Base-by-base conservation (phyloP, 2,797 vertebrate genomes). In the Kryptolebias ocellatus region DNA sequence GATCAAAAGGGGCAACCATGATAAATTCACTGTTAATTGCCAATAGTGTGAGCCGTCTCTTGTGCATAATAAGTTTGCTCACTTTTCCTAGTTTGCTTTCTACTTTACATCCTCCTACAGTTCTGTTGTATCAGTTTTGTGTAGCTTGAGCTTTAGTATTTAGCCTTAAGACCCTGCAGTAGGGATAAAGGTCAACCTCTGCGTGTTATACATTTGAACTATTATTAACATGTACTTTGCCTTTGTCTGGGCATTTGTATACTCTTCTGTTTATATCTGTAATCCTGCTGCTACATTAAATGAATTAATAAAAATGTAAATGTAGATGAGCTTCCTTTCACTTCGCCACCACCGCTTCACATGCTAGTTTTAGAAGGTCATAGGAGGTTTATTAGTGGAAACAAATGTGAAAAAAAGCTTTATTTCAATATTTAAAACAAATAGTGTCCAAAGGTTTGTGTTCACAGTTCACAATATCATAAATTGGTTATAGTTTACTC, bases 191-290 rank as follows among this genome's bases (percentile, higher is more conserved):
- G 87, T 91, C 89, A 90, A 90, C 79, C 90, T 88, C 84, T 81
- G 86, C 76, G 91, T 94, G 90, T 93, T 90, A 85, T 89, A 90
- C 88, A 90, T 91, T 83, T 92, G 86, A 93, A 91, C 80, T 93
- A 92, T 91, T 90, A 90, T 90, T 91, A 92, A 92, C 88, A 88
- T 93, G 92, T 94, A 90, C 83, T 93, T 94, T 93, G 92, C 92
- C 91, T 94, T 94, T 86, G 87, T 92, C 92, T 92, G 92, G 86
- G 93, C 92, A 92, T 94, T 94, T 94, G 92, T 94, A 93, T 94
- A 92, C 88, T 91, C 91, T 90, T 93, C 88, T 91, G 92, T 92
- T 94, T 94, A 89, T 94, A 93, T 93, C 91, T 93, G 93, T 94
- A 93, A 93, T 92, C 90, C 90, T 91, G 92, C 92, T 93, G 92